Percentiles rank a stretch among this genome's conserved stretches.
These are phyloP conservation scores for Echinarachnius parma DNA, from an alignment of 53 echinoderm and acorn worm species.

Conservation along the genomic window DNA sequence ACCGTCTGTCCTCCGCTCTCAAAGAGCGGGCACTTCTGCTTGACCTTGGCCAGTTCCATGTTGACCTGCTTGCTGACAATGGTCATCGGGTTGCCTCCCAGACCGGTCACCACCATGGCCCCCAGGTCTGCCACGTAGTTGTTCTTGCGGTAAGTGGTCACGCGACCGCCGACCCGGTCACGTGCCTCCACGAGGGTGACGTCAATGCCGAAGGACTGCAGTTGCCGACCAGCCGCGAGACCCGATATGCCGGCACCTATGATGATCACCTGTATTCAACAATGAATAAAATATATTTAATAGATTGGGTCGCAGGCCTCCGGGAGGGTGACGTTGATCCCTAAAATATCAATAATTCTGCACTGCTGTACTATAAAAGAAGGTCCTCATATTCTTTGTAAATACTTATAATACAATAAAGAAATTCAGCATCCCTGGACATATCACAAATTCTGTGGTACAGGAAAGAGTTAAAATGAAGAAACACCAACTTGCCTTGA, in stretches of 20 bases:
- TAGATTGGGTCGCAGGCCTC: too few species aligned
- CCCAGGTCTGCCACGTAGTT: conserved; percentile 96
- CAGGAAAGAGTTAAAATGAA: too few species aligned
- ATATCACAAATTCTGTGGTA: too few species aligned
- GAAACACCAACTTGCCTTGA: conserved; percentile 17
- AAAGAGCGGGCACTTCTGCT: conserved; percentile 98
- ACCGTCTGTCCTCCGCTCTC: conserved; percentile 94
- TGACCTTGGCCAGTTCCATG: conserved; percentile 97
- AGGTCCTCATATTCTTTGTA: too few species aligned
- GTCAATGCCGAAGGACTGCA: conserved; percentile 90
- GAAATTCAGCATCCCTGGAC: too few species aligned
- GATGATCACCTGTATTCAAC: conserved; percentile 61
- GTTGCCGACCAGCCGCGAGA: conserved; percentile 86
- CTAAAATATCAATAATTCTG: too few species aligned
- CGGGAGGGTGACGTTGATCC: too few species aligned
- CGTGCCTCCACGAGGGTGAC: conserved; percentile 90
- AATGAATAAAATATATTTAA: too few species aligned
- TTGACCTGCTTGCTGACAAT: conserved; percentile 97
- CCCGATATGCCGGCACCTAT: conserved; percentile 92
- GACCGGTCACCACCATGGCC: conserved; percentile 98
- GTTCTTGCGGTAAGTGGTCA: conserved; percentile 93
- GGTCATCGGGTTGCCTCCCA: conserved; percentile 98
- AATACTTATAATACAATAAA: too few species aligned
- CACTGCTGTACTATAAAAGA: too few species aligned
- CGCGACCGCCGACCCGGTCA: conserved; percentile 94